These are phyloP conservation scores for Acrocyrtus sp. DNA, from an alignment of 2,888 invertebrate species.

Conservation along the genomic window DNA sequence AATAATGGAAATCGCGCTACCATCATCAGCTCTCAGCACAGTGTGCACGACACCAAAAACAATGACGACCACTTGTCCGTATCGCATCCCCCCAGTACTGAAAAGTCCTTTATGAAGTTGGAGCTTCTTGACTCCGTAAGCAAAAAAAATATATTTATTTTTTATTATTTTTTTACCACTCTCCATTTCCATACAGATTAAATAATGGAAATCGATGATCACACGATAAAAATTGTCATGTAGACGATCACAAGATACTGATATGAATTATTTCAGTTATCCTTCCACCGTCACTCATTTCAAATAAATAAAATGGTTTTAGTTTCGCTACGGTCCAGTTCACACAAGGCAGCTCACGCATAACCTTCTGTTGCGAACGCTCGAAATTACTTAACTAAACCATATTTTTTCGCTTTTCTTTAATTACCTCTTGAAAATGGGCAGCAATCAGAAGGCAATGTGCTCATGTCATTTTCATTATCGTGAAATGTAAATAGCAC, in stretches of 20 bases:
- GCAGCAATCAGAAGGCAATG: too few relatives aligned
- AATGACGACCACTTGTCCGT: constrained; percentile 18
- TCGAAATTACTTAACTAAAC: too few relatives aligned
- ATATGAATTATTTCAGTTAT: too few relatives aligned
- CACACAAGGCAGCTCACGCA: not conserved
- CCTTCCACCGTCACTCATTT: constrained; percentile 42
- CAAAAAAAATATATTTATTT: too few relatives aligned
- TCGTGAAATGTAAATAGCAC: too few relatives aligned
- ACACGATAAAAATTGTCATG: too few relatives aligned
- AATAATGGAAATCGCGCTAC: constrained; percentile 28
- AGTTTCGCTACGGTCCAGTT: constrained; percentile 39
- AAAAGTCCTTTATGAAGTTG: constrained; percentile 41
- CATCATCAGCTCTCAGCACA: constrained; percentile 18
- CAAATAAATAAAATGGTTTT: constrained; percentile 23
- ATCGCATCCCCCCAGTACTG: constrained; percentile 38
- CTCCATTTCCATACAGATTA: not conserved
- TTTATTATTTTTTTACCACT: too few relatives aligned
- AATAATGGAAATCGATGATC: too few relatives aligned
- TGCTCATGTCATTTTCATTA: too few relatives aligned
- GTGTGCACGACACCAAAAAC: constrained; percentile 21
- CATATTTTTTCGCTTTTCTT: too few relatives aligned
- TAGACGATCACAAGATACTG: not conserved
- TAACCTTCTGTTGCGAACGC: too few relatives aligned
- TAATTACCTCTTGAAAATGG: too few relatives aligned
- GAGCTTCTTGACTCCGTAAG: constrained; percentile 49